Evolutionary conservation across 2,797 vertebrate genomes (phyloP).

Genomic region (Pterois miles): DNA sequence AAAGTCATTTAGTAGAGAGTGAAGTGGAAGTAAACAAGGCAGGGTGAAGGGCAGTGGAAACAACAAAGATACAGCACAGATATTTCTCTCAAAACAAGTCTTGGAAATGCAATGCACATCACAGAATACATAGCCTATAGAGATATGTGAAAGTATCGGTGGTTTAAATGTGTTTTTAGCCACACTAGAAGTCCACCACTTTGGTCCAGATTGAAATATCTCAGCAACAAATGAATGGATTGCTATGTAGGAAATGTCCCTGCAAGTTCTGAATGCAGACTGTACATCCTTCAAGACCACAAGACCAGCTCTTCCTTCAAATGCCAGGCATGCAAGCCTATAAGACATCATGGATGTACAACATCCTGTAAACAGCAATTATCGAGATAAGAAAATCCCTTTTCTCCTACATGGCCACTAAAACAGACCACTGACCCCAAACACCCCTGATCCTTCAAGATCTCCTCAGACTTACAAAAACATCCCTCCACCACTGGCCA

Average conservation of each 20-base stretch:
- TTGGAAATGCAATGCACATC: background rate
- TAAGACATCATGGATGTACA: too few relatives aligned
- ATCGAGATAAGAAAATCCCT: too few relatives aligned
- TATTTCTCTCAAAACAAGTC: background rate
- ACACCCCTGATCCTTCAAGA: too few relatives aligned
- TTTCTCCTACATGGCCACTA: too few relatives aligned
- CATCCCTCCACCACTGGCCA: too few relatives aligned
- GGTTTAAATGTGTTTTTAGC: background rate
- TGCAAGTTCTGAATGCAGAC: too few relatives aligned
- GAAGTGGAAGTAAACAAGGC: slow-evolving; percentile 23
- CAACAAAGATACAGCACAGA: background rate
- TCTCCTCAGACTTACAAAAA: too few relatives aligned
- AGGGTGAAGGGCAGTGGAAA: slow-evolving; percentile 6
- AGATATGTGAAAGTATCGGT: background rate
- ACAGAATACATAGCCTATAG: background rate
- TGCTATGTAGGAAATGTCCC: background rate
- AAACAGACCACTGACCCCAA: too few relatives aligned
- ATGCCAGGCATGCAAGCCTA: too few relatives aligned
- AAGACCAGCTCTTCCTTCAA: too few relatives aligned
- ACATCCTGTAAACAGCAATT: too few relatives aligned
- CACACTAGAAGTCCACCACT: background rate
- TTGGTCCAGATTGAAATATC: background rate
- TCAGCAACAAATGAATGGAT: background rate
- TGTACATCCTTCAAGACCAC: too few relatives aligned
- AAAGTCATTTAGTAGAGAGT: slow-evolving; percentile 17